These are phyloP conservation scores for Leiothrix lutea DNA, from an alignment of 2,113 vertebrate genomes.

Conservation along the genomic window DNA sequence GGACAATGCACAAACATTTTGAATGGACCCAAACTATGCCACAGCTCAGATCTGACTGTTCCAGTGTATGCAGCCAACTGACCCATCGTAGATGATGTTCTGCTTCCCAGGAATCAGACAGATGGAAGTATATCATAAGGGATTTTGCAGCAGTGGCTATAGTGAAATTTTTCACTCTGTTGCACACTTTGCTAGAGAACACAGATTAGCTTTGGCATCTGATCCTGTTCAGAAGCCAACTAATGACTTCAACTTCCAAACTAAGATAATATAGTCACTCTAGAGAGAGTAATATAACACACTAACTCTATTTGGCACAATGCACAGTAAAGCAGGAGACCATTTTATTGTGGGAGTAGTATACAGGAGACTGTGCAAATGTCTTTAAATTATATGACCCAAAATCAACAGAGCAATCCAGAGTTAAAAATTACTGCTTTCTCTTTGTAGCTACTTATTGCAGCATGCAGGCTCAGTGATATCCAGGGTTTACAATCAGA, in stretches of 20 bases:
- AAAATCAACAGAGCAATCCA: constrained; percentile 26
- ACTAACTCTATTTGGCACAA: constrained; percentile 26
- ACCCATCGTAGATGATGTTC: neutral
- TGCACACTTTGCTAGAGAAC: constrained; percentile 45
- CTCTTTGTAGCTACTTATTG: neutral
- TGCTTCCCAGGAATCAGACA: constrained; percentile 51
- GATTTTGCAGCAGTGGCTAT: constrained; percentile 14
- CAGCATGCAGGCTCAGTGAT: neutral
- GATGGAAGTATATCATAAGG: constrained; percentile 13
- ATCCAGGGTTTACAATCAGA: neutral
- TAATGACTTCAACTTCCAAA: constrained; percentile 54
- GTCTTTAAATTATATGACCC: constrained; percentile 25
- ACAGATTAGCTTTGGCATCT: constrained; percentile 51
- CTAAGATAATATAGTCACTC: constrained; percentile 30
- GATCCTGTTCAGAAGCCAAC: constrained; percentile 47
- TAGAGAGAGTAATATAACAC: constrained; percentile 16
- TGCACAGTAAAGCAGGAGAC: constrained; percentile 6
- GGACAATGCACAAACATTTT: neutral
- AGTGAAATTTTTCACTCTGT: constrained; percentile 55
- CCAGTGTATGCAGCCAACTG: neutral
- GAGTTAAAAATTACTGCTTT: neutral
- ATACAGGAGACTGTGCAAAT: neutral
- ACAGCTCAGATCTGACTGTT: neutral
- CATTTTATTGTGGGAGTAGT: constrained; percentile 4
- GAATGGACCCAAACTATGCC: neutral